Evolutionary conservation across 1,140 invertebrate genomes (phyloP).

Genomic region (Vollenhovia emeryi): DNA sequence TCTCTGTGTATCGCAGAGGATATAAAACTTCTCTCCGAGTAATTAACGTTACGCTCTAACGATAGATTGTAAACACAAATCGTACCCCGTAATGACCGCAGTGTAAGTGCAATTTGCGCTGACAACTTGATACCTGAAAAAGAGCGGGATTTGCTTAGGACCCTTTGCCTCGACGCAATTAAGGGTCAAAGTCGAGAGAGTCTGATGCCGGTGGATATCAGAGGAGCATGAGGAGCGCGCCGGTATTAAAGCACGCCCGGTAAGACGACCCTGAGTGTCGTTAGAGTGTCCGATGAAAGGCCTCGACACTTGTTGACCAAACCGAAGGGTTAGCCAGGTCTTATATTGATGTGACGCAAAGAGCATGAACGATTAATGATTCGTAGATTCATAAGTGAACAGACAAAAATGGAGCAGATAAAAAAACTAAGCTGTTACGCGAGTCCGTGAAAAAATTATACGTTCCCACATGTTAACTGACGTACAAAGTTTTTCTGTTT

Average conservation of each 20-base stretch:
- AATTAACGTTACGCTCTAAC: not conserved
- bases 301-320: constrained; percentile 58
- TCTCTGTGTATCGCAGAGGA: too few species aligned
- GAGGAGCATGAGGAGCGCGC: constrained; percentile 7
- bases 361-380: constrained; percentile 8
- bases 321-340: constrained; percentile 21
- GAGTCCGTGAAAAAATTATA: not conserved
- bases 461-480: not conserved
- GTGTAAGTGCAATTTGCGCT: not conserved
- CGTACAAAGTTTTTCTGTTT: not conserved
- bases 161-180: constrained; percentile 20
- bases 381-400: not conserved
- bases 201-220: not conserved
- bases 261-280: constrained; percentile 26
- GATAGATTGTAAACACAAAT: not conserved
- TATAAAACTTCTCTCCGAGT: not conserved
- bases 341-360: constrained; percentile 8
- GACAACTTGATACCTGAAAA: constrained; percentile 7
- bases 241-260: constrained; percentile 27
- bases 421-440: not conserved
- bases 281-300: constrained; percentile 31
- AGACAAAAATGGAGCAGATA: not conserved
- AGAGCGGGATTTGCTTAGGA: not conserved
- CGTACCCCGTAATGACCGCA: not conserved
- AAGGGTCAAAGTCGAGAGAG: constrained; percentile 50